These are phyloP conservation scores for Glossophaga mutica DNA, from an alignment of 2,797 vertebrate genomes.

Conservation along the genomic window DNA sequence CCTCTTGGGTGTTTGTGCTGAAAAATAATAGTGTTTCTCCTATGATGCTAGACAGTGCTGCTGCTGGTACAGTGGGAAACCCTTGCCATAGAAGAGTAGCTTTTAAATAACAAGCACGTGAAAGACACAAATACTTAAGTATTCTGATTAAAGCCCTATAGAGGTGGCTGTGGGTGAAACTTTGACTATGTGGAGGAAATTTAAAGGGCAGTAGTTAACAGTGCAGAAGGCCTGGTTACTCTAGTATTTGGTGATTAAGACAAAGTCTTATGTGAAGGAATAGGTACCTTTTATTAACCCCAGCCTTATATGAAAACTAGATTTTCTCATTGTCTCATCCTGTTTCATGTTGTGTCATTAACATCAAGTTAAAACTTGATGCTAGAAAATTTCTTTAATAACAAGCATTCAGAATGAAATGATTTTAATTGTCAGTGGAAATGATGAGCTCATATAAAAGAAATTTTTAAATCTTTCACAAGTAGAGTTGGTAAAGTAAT, in stretches of 20 bases:
- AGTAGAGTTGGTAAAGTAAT: background rate
- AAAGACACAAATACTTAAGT: background rate
- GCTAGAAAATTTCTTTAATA: background rate
- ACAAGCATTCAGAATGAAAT: background rate
- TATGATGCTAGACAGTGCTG: rapidly evolving
- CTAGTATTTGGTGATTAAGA: background rate
- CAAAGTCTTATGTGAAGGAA: background rate
- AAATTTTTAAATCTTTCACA: background rate
- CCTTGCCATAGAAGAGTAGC: background rate
- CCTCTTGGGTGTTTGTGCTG: background rate
- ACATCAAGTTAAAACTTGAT: slow-evolving; percentile 36
- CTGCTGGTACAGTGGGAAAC: rapidly evolving
- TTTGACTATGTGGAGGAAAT: background rate
- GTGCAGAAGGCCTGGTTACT: too few species aligned
- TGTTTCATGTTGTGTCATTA: background rate
- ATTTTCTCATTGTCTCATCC: background rate
- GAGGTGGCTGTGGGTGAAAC: background rate
- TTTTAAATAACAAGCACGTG: background rate
- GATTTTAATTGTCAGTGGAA: background rate
- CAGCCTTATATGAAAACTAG: background rate
- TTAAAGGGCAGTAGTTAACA: background rate
- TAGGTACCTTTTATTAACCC: background rate
- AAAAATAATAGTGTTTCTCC: background rate
- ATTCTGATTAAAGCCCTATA: background rate
- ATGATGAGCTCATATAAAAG: background rate